Percentiles rank a stretch among this genome's conserved stretches.
Evolutionary conservation across 2,888 invertebrate genomes (phyloP).

Genomic region (Cataglyphis albicans): DNA sequence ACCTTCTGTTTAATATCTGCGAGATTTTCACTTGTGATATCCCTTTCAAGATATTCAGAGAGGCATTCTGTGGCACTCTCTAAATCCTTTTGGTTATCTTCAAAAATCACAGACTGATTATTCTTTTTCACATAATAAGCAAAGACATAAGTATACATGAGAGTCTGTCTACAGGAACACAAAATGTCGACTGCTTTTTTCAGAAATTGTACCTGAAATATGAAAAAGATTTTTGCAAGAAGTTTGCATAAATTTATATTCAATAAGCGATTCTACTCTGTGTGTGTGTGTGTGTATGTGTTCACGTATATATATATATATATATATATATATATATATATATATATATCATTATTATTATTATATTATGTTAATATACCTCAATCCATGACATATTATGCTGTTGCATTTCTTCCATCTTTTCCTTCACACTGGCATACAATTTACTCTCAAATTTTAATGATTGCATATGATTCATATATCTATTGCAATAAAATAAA

Average conservation of each 20-base stretch:
- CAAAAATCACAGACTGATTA: conserved; percentile 99
- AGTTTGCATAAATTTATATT: neutral
- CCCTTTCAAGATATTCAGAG: conserved; percentile 98
- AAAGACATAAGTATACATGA: conserved; percentile 99
- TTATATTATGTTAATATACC: conserved; percentile 85
- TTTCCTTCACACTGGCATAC: conserved; percentile 97
- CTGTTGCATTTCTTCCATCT: conserved; percentile 99
- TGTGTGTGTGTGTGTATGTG: too few relatives aligned
- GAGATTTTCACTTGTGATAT: conserved; percentile 98
- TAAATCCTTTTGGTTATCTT: conserved; percentile 99
- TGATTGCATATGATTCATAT: conserved; percentile 99
- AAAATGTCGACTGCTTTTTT: conserved; percentile 98
- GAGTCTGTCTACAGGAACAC: conserved; percentile 98
- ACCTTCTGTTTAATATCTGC: conserved; percentile 99
- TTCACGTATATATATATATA: neutral
- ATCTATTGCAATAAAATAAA: conserved; percentile 99
- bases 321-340: too few relatives aligned
- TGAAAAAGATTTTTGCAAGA: neutral
- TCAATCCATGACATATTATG: conserved; percentile 99
- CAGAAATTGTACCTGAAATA: conserved; percentile 95
- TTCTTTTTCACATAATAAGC: conserved; percentile 99
- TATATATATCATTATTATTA: neutral
- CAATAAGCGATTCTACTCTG: neutral
- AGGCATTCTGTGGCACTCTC: conserved; percentile 99
- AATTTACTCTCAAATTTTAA: conserved; percentile 98